phyloP scores from a whole-genome alignment of 2,888 invertebrate genomes.

The Watsonalla cultraria region DNA sequence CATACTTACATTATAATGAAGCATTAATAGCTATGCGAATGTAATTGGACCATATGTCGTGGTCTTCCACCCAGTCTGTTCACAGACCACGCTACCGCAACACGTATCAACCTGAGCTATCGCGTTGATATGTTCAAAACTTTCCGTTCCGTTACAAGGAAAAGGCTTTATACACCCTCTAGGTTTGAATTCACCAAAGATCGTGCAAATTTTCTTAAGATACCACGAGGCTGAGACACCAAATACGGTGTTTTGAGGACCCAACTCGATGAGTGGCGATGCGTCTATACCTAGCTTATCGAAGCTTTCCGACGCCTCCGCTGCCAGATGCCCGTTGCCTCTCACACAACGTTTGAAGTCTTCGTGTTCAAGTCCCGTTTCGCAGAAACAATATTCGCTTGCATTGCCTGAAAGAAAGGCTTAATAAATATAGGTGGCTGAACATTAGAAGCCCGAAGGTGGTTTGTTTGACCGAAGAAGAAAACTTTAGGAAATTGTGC shows the following conservation, averaged over 20 bases:
- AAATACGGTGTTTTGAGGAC: conserved; percentile 29
- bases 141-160: conserved; percentile 20
- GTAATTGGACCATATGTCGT: not conserved
- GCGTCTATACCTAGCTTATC: conserved; percentile 25
- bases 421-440: too few species aligned
- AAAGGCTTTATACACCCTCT: conserved; percentile 39
- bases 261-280: conserved; percentile 29
- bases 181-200: conserved; percentile 40
- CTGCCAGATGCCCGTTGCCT: conserved; percentile 21
- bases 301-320: conserved; percentile 21
- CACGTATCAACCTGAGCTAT: conserved; percentile 10
- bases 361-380: conserved; percentile 26
- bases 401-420: conserved; percentile 19
- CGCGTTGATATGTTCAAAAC: conserved; percentile 2
- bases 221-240: conserved; percentile 35
- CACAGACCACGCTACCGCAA: conserved; percentile 1
- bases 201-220: conserved; percentile 44
- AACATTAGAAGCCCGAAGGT: too few species aligned
- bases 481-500: too few species aligned
- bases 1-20: too few species aligned
- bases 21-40: too few species aligned
- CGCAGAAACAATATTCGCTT: conserved; percentile 29
- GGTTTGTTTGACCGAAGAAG: too few species aligned
- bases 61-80: not conserved
- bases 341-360: conserved; percentile 29